Conservation (phyloP, 2,113 vertebrate species). For the Agapornis roseicollis region DNA sequence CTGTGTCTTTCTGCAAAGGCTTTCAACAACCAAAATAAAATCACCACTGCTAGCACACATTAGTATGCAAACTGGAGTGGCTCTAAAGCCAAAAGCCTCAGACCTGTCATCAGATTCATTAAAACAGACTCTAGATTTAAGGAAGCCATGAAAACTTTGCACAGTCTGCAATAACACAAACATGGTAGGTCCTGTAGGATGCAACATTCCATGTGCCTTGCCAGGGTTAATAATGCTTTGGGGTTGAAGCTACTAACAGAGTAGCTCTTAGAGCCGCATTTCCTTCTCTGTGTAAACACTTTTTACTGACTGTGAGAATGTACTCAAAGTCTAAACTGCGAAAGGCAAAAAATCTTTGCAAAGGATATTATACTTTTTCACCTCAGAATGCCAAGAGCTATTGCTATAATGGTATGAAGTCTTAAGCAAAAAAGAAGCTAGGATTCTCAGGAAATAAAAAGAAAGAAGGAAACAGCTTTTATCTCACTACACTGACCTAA, state of each 20-base stretch:
- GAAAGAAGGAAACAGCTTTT: not conserved
- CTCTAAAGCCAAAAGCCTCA: not conserved
- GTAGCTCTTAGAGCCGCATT: not conserved
- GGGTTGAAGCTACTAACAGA: not conserved
- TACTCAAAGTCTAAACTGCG: not conserved
- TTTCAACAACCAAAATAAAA: not conserved
- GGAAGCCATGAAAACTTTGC: not conserved
- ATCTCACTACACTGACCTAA: not conserved
- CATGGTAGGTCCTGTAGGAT: not conserved
- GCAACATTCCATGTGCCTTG: not conserved
- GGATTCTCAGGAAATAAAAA: not conserved
- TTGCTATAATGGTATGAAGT: rapidly evolving
- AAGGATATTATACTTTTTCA: not conserved
- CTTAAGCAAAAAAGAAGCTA: not conserved
- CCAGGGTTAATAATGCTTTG: not conserved
- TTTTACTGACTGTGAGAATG: not conserved
- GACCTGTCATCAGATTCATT: not conserved
- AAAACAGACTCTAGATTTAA: not conserved
- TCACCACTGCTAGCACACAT: not conserved
- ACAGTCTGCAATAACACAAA: not conserved
- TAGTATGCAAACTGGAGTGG: not conserved
- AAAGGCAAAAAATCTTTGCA: not conserved
- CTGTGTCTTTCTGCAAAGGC: not conserved
- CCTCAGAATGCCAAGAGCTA: not conserved
- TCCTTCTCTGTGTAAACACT: not conserved